Evolutionary conservation across 2,888 invertebrate genomes (phyloP), one percentile per base, ranked within the genome.

Genomic region (Lydus trimaculatus): DNA sequence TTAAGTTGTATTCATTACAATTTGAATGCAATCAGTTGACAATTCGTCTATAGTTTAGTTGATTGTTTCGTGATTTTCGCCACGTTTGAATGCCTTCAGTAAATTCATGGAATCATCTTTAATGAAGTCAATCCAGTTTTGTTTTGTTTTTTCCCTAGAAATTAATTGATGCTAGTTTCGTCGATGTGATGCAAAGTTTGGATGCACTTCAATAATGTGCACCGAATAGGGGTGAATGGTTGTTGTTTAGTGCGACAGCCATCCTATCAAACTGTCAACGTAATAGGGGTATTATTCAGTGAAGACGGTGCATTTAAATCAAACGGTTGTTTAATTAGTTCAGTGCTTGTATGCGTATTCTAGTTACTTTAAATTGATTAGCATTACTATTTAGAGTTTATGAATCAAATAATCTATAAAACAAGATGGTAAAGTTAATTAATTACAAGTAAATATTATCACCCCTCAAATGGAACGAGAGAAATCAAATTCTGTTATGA

Each of bases 1-100:
- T 70, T 70, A 59, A 60, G 66, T 64, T 66, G 70, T 64, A 62
- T 70, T 70, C 70, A 66, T 66, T 70, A 70, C 64, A 58, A 60
- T 36, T 36, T 70, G 70, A 70, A 70, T 70, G 66, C 64, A 64
- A 70, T 70, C 70, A 66, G 64, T 66, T 70, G 70, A 70, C 64
- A 66, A 70, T 70, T 64, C 70, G 61, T 20, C 64, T 70, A 64
- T 61, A 23, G 13, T 56, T 20, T 25, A 23, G 28, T 66, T 66
- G 70, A 70, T 70, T 70, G 66, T 70, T 43, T 70, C 1, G 17
- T 43, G 43, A 43, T 43, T 43, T n/a, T 5, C 15, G 7, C 15
- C 7, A 36, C 15, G 36, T 36, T 5, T 36, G 15, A 1, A 13
- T 15, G 15, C 1, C 36, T 36, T 36, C 15, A 15, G 15, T 36